Conservation (phyloP, 2,888 invertebrate genomes). For the Drosophila setosimentum region DNA sequence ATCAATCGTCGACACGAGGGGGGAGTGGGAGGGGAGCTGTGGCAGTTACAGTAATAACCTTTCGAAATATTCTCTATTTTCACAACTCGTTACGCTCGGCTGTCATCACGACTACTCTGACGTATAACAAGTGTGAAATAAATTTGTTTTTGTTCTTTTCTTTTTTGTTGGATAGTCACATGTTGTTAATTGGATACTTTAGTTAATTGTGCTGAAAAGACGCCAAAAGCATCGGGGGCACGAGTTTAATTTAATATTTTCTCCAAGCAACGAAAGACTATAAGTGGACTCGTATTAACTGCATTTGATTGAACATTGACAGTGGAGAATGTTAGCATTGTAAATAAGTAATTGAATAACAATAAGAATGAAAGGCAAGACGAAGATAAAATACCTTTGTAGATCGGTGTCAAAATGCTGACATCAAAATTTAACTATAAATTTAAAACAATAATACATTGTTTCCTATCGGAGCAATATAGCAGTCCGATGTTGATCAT, state of each 20-base stretch:
- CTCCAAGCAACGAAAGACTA: slow-evolving; percentile 10
- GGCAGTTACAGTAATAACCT: slow-evolving; percentile 14
- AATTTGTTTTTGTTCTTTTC: not conserved
- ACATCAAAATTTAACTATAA: not conserved
- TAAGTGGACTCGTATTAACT: slow-evolving; percentile 36
- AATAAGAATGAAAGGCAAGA: not conserved
- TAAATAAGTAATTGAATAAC: not conserved
- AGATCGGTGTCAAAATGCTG: not conserved
- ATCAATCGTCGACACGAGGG: too few relatives aligned
- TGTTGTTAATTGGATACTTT: slow-evolving; percentile 34
- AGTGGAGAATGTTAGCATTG: not conserved
- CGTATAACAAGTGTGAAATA: slow-evolving; percentile 6
- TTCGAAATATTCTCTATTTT: slow-evolving; percentile 10
- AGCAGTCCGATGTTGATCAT: not conserved
- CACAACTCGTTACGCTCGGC: slow-evolving; percentile 21
- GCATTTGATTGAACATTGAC: not conserved
- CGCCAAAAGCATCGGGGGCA: slow-evolving; percentile 14
- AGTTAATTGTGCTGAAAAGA: slow-evolving; percentile 5
- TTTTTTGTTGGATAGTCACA: slow-evolving; percentile 28
- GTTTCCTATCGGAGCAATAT: not conserved
- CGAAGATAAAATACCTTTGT: not conserved
- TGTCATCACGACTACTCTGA: slow-evolving; percentile 14
- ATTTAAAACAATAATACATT: not conserved
- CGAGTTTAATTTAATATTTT: slow-evolving; percentile 23
- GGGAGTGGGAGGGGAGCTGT: too few relatives aligned